These are phyloP conservation scores for Spodoptera litura DNA, from an alignment of 1,140 invertebrate species.

Conservation along the genomic window DNA sequence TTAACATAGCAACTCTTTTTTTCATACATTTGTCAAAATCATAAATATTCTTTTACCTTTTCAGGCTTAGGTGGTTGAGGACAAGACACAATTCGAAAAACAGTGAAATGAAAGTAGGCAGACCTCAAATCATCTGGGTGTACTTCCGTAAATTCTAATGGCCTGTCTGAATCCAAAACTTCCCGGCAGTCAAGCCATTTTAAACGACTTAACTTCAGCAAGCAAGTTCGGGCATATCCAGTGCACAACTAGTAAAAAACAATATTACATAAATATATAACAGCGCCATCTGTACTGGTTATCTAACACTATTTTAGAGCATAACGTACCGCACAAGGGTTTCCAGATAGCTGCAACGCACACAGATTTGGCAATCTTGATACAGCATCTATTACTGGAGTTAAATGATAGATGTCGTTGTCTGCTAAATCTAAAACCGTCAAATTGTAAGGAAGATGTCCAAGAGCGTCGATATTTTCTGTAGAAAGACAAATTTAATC, in stretches of 20 bases:
- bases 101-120: slow-evolving; percentile 74
- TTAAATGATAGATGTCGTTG: slow-evolving; percentile 85
- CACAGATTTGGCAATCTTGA: slow-evolving; percentile 69
- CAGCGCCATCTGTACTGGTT: slow-evolving; percentile 62
- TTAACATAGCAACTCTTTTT: not conserved
- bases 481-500: slow-evolving; percentile 45
- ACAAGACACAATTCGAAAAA: slow-evolving; percentile 77
- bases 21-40: not conserved
- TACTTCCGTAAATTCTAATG: slow-evolving; percentile 62
- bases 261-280: slow-evolving; percentile 17
- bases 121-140: slow-evolving; percentile 77
- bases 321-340: slow-evolving; percentile 83
- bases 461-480: slow-evolving; percentile 60
- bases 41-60: slow-evolving; percentile 61
- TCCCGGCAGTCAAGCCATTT: slow-evolving; percentile 74
- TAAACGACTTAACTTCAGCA: slow-evolving; percentile 62
- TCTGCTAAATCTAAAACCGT: slow-evolving; percentile 83
- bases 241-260: slow-evolving; percentile 59
- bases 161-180: slow-evolving; percentile 63
- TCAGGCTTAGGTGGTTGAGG: slow-evolving; percentile 77
- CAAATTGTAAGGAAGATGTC: slow-evolving; percentile 59
- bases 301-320: slow-evolving; percentile 35
- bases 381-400: slow-evolving; percentile 72
- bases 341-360: slow-evolving; percentile 82
- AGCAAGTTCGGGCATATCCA: slow-evolving; percentile 66